Conservation (phyloP, 2,113 vertebrate genomes). For the Condylura cristata region DNA sequence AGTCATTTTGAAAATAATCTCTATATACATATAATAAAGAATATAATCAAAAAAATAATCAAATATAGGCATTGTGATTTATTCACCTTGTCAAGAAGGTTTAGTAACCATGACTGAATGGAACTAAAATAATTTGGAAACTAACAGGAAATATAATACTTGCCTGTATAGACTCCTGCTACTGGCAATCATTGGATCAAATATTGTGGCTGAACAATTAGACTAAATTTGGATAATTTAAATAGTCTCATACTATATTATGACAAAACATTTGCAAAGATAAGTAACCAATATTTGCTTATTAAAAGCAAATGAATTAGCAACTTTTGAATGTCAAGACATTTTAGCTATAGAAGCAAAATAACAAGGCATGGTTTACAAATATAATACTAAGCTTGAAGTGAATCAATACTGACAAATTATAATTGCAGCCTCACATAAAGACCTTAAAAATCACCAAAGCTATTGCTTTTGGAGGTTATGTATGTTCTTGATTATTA, state of each 20-base stretch:
- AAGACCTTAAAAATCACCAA: not conserved
- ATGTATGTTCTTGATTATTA: slow-evolving; percentile 34
- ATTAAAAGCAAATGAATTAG: slow-evolving; percentile 29
- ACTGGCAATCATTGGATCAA: slow-evolving; percentile 28
- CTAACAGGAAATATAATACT: not conserved
- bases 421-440: slow-evolving; percentile 1
- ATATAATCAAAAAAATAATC: slow-evolving; percentile 36
- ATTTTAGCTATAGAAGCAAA: slow-evolving; percentile 10
- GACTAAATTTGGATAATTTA: slow-evolving; percentile 19
- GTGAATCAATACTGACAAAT: slow-evolving; percentile 19
- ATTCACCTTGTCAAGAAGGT: not conserved
- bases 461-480: slow-evolving; percentile 34
- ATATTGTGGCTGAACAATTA: not conserved
- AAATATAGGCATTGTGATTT: not conserved
- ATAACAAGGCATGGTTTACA: slow-evolving; percentile 5
- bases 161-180: not conserved
- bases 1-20: not conserved
- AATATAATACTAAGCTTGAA: not conserved
- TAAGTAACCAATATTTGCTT: not conserved
- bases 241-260: not conserved
- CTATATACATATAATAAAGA: not conserved
- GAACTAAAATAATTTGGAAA: slow-evolving; percentile 5
- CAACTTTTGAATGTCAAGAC: slow-evolving; percentile 32
- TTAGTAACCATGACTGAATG: not conserved
- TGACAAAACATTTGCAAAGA: not conserved